Percentiles rank a stretch among this genome's conserved stretches.
phyloP scores from a whole-genome alignment of 2,113 vertebrate genomes.

The Platycercus adscitus region DNA sequence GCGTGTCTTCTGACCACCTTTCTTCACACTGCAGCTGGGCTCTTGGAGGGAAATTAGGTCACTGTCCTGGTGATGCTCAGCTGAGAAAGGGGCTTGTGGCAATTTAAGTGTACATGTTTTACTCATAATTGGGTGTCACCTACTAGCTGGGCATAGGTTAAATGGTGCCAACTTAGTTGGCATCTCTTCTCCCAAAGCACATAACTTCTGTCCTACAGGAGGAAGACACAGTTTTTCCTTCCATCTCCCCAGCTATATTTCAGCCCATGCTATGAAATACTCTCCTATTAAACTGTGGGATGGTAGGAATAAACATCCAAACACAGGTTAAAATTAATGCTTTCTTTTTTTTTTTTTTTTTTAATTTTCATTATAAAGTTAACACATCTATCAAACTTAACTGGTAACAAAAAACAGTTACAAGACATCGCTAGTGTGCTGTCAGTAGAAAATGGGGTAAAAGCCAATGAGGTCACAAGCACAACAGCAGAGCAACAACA shows the following conservation, averaged over 20 bases:
- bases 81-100: neutral
- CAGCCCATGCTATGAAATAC: fast-evolving
- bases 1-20: neutral
- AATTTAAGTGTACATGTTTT: neutral
- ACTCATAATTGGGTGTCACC: neutral
- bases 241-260: neutral
- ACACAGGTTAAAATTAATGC: slow-evolving; percentile 43
- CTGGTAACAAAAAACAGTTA: slow-evolving; percentile 73
- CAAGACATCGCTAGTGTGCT: slow-evolving; percentile 76
- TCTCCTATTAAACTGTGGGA: neutral
- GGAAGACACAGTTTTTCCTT: neutral
- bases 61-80: neutral
- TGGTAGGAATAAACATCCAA: neutral
- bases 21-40: neutral
- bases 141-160: neutral
- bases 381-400: slow-evolving; percentile 86
- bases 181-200: neutral
- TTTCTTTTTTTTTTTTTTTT: slow-evolving; percentile 22
- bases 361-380: slow-evolving; percentile 87
- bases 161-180: neutral
- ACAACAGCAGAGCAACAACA: slow-evolving; percentile 81
- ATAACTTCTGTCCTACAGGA: neutral
- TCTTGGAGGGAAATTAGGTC: neutral
- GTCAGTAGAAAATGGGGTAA: slow-evolving; percentile 79
- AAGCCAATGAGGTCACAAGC: slow-evolving; percentile 82